A percentile compares a stretch with the other conserved stretches of the same genome.
phyloP scores from a whole-genome alignment of 2,797 vertebrate genomes.

The Prunella strophiata region DNA sequence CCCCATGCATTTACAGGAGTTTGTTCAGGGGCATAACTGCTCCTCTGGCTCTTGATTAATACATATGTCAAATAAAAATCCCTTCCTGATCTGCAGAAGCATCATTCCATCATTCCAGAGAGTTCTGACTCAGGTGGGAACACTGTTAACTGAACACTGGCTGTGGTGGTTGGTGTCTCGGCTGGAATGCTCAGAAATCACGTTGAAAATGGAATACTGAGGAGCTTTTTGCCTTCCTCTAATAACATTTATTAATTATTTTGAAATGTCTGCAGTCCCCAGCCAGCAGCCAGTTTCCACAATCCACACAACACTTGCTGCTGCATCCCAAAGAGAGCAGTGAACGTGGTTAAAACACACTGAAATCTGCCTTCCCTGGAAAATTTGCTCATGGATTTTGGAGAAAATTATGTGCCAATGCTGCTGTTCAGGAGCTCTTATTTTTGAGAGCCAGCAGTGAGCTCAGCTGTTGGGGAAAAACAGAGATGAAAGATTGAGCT shows the following conservation, averaged over 20 bases:
- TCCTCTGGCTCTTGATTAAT: background rate
- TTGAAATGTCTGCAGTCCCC: background rate
- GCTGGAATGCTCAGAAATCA: background rate
- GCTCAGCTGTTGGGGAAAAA: background rate
- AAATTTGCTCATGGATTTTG: background rate
- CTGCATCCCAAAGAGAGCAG: background rate
- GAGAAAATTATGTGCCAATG: background rate
- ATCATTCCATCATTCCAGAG: background rate
- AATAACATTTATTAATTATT: background rate
- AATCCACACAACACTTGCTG: background rate
- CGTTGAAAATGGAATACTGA: background rate
- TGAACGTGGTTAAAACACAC: background rate
- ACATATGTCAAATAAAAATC: background rate
- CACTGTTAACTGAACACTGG: background rate
- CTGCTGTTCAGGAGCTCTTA: background rate
- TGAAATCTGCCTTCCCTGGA: background rate
- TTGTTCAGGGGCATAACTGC: background rate
- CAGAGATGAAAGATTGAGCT: background rate
- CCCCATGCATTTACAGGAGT: background rate
- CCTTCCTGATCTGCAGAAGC: background rate
- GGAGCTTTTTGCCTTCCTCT: background rate
- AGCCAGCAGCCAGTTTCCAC: background rate
- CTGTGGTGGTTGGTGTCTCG: background rate
- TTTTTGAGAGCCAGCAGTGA: background rate
- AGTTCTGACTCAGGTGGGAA: background rate